Base-by-base conservation (phyloP, 2,113 vertebrate species). In the Camelus dromedarius region DNA sequence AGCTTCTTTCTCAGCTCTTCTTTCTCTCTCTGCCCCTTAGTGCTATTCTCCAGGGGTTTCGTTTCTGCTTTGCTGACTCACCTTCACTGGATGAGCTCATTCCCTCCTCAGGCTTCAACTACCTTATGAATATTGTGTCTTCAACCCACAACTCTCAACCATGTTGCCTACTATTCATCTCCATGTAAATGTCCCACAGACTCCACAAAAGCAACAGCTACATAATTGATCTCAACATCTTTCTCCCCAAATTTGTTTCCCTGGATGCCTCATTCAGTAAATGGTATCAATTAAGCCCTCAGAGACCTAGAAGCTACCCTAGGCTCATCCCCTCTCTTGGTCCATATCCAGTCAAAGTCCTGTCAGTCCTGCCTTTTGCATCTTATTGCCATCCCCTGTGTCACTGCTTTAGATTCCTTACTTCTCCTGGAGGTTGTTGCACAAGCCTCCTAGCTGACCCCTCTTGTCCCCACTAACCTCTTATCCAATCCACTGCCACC, bases 11-110 rank as follows among this genome's bases (percentile, higher is more conserved):
- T 88, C 30, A 38, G 91, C 69, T 88, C 76, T 82, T 38, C 13
- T 24, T 89, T 75, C 64, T 92, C 20, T 77, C 73, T 91, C 81
- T 88, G 70, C 52, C 19, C 72, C 66, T 89, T 19, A 67, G 15
- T 67, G 81, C 30, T 30, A 48, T 87, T 83, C 89, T 72, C 46
- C 62, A 77, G 56, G 48, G 38, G 24, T 11, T 73, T 60, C 9
- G 7, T 42, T 83, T 42, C 89, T 89, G 77, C 16, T 75, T 76
- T 48, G 54, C 76, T 46, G 83, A 38, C n/a, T 84, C 50, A 48
- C 58, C 32, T 35, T 58, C 18, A 48, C 77, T 72, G 38, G 58
- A 82, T 38, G 58, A 92, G 62, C 30, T 82, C 54, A 87, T 73
- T 90, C 75, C 62, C 32, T 56, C 35, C 81, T n/a, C 6, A 20